Percentiles rank a stretch among this genome's conserved stretches.
These are phyloP conservation scores for Callimorpha dominula DNA, from an alignment of 2,888 invertebrate species.

Conservation along the genomic window DNA sequence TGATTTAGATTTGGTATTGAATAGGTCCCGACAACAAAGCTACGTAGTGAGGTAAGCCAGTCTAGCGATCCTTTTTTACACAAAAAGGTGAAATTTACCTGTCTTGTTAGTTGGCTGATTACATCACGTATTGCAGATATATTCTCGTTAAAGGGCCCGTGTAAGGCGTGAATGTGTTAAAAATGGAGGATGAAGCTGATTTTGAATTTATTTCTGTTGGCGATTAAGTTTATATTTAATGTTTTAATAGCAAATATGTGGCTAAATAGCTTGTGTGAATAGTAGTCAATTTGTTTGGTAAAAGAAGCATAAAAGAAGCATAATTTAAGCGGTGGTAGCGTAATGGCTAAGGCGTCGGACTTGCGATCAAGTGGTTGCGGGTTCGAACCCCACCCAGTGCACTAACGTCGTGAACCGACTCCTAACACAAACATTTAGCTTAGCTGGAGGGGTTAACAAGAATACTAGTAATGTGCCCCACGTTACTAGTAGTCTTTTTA, in stretches of 20 bases:
- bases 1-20: background rate
- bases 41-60: background rate
- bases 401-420: no score
- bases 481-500: no score
- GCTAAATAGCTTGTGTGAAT: constrained; percentile 21
- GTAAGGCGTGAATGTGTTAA: constrained; percentile 20
- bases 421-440: no score
- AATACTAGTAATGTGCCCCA: no score
- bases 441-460: no score
- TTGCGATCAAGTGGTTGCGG: no score
- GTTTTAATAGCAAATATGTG: background rate
- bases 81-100: constrained; percentile 19
- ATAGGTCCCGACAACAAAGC: background rate
- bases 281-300: background rate
- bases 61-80: constrained; percentile 5
- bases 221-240: background rate
- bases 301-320: background rate
- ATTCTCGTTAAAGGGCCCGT: constrained; percentile 21
- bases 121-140: constrained; percentile 23
- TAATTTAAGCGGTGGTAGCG: no score
- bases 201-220: constrained; percentile 12
- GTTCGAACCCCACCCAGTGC: no score
- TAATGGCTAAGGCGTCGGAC: no score
- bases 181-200: constrained; percentile 7
- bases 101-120: constrained; percentile 19